Evolutionary conservation across 2,888 invertebrate species (phyloP).

Genomic region (Gymnosoma rotundatum): DNA sequence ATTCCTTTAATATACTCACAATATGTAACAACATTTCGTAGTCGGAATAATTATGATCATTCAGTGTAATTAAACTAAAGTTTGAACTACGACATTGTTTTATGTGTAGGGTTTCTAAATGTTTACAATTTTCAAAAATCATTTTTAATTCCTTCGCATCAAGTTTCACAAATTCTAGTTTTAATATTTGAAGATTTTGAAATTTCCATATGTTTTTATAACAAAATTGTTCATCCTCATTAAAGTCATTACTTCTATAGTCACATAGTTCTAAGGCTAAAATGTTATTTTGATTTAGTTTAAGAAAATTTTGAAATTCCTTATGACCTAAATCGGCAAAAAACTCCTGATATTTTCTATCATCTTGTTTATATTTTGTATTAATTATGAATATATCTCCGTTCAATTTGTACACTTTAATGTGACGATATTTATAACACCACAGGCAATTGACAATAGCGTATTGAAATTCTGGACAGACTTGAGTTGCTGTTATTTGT

Average conservation of each 20-base stretch:
- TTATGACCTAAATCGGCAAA: not conserved
- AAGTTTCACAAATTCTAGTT: slow-evolving; percentile 6
- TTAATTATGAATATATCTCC: slow-evolving; percentile 20
- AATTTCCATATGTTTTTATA: slow-evolving; percentile 27
- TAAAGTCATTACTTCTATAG: not conserved
- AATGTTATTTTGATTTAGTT: slow-evolving; percentile 41
- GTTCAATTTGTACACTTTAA: slow-evolving; percentile 29
- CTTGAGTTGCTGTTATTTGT: slow-evolving; percentile 30
- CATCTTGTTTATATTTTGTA: not conserved
- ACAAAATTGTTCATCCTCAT: not conserved
- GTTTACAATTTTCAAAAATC: slow-evolving; percentile 28
- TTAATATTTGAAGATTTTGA: not conserved
- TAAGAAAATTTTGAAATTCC: slow-evolving; percentile 34
- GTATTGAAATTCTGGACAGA: slow-evolving; percentile 29
- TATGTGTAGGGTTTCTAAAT: slow-evolving; percentile 9
- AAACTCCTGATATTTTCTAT: not conserved
- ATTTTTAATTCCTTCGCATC: not conserved
- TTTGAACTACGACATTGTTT: slow-evolving; percentile 14
- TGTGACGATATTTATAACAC: slow-evolving; percentile 35
- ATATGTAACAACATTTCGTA: not conserved
- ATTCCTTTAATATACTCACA: slow-evolving; percentile 8
- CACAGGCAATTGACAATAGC: slow-evolving; percentile 38
- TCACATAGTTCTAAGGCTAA: slow-evolving; percentile 17
- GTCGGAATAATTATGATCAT: not conserved
- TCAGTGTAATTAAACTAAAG: slow-evolving; percentile 9